Conservation (phyloP, 2,888 invertebrate genomes). For the Drosophila acutilabella region DNA sequence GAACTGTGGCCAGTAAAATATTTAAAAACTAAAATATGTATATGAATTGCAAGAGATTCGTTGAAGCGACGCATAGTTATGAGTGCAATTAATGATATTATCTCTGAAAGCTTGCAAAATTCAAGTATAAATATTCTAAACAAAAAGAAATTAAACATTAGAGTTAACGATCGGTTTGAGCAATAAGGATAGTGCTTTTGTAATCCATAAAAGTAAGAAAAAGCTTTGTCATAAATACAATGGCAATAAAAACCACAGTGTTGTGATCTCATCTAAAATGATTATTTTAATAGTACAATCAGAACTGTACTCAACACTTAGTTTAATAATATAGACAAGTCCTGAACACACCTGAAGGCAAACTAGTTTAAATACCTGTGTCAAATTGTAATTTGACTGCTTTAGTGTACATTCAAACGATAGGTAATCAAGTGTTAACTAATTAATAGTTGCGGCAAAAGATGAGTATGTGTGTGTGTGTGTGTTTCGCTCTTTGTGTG, state of each 20-base stretch:
- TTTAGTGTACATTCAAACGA: constrained; percentile 36
- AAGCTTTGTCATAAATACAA: too few species aligned
- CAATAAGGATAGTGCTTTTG: too few species aligned
- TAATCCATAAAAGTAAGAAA: too few species aligned
- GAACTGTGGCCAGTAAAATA: constrained; percentile 52
- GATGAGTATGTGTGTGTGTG: constrained; percentile 7
- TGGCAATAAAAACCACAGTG: too few species aligned
- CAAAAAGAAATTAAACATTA: neutral
- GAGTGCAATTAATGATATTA: constrained; percentile 12
- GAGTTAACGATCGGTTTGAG: neutral
- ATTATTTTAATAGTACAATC: too few species aligned
- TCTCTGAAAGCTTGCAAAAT: neutral
- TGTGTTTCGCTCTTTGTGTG: constrained; percentile 1
- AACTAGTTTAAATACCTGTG: neutral
- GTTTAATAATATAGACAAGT: too few species aligned
- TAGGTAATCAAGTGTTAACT: constrained; percentile 36
- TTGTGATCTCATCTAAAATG: too few species aligned
- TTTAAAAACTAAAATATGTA: constrained; percentile 49
- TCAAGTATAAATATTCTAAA: neutral
- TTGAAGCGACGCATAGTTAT: constrained; percentile 4
- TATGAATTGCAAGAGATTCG: constrained; percentile 13
- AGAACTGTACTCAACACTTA: too few species aligned
- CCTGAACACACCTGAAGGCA: too few species aligned
- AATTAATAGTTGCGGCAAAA: constrained; percentile 60
- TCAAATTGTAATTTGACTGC: neutral